These are phyloP conservation scores for Muntiacus muntjak DNA, from an alignment of 2,113 vertebrate genomes.

Conservation along the genomic window DNA sequence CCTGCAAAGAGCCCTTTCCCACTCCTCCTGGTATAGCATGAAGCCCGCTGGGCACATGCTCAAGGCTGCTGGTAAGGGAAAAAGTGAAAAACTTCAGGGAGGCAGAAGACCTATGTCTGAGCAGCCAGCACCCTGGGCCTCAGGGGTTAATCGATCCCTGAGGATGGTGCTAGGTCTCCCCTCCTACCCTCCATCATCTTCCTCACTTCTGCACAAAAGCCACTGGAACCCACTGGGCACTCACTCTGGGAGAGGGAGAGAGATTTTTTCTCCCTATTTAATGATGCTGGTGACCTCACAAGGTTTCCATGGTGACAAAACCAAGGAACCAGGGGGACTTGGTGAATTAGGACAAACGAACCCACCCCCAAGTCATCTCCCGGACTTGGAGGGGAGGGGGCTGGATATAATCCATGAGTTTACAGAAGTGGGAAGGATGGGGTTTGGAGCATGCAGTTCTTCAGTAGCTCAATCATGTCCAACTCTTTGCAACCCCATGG, in stretches of 20 bases:
- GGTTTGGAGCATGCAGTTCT: not conserved
- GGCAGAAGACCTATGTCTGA: not conserved
- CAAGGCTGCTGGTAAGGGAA: constrained; percentile 47
- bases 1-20: constrained; percentile 57
- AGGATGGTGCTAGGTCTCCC: not conserved
- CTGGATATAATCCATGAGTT: not conserved
- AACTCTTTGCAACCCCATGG: not conserved
- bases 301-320: constrained; percentile 63
- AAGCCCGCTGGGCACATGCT: constrained; percentile 41
- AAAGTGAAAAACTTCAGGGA: constrained; percentile 19
- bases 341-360: constrained; percentile 35
- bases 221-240: not conserved
- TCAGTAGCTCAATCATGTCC: not conserved
- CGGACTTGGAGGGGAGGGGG: not conserved
- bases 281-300: constrained; percentile 33
- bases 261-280: not conserved
- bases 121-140: not conserved
- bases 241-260: not conserved
- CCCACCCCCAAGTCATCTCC: not conserved
- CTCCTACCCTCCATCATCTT: not conserved
- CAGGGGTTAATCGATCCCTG: not conserved
- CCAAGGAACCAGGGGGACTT: constrained; percentile 24
- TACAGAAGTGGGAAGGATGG: not conserved
- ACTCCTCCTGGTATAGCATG: constrained; percentile 50
- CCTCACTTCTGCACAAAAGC: not conserved